These are phyloP conservation scores for Chrosomus eos DNA, from an alignment of 2,797 vertebrate species.

Conservation along the genomic window DNA sequence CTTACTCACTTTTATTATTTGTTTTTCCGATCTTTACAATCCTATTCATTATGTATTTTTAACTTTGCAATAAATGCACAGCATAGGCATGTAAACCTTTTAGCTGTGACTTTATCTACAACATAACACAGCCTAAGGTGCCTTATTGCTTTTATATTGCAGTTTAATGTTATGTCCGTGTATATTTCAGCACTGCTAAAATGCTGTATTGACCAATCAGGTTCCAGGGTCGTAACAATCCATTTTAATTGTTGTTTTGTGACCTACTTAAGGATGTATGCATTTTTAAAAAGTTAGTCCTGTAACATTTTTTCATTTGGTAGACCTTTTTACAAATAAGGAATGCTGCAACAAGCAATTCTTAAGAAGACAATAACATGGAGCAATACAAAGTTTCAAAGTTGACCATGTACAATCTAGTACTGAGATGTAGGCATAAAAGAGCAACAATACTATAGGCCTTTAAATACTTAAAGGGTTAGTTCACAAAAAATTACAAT, in stretches of 20 bases:
- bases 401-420: no score
- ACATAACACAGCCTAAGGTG: not conserved
- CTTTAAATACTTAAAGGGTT: not conserved
- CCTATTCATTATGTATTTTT: not conserved
- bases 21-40: not conserved
- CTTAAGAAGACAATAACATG: not conserved
- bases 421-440: not conserved
- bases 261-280: not conserved
- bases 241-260: not conserved
- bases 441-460: not conserved
- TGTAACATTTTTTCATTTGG: not conserved
- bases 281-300: not conserved
- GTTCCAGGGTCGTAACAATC: not conserved
- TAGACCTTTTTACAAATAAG: not conserved
- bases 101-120: not conserved
- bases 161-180: not conserved
- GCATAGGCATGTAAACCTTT: not conserved
- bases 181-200: not conserved
- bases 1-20: not conserved
- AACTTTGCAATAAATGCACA: slow-evolving; percentile 5
- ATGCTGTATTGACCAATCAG: not conserved
- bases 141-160: not conserved
- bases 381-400: not conserved
- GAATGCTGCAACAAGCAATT: not conserved
- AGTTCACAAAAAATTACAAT: no score